Percentiles rank a stretch among this genome's conserved stretches.
Evolutionary conservation across 1,140 invertebrate genomes (phyloP).

Genomic region (Drosophila asahinai): DNA sequence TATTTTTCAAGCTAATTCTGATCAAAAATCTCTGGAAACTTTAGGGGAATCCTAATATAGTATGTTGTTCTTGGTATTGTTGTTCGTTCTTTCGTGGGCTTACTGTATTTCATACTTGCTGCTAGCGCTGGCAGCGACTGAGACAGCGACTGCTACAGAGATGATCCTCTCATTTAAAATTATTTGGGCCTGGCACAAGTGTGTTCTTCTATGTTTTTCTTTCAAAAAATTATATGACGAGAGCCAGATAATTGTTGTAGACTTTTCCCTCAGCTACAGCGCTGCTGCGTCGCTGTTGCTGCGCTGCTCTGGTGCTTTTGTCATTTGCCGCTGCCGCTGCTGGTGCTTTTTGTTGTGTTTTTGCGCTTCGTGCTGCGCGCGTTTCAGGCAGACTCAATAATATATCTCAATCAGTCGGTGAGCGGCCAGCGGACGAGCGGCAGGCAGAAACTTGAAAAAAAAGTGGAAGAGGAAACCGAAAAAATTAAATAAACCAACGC

Average conservation of each 20-base stretch:
- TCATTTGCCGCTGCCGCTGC: slow-evolving; percentile 36
- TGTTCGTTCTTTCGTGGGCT: not conserved
- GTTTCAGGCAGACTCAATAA: slow-evolving; percentile 56
- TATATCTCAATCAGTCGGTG: slow-evolving; percentile 75
- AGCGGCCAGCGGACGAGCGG: slow-evolving; percentile 47
- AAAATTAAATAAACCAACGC: slow-evolving; percentile 39
- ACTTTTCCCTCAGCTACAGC: slow-evolving; percentile 5
- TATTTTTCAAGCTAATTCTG: not conserved
- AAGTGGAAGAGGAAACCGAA: slow-evolving; percentile 18
- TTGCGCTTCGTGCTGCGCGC: slow-evolving; percentile 41
- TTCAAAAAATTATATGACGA: slow-evolving; percentile 45
- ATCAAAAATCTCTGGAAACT: too few relatives aligned
- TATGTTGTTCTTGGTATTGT: not conserved
- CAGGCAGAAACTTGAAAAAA: slow-evolving; percentile 32
- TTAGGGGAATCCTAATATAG: too few relatives aligned
- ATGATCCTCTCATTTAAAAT: slow-evolving; percentile 47
- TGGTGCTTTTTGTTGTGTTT: slow-evolving; percentile 34
- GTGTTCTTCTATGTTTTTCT: slow-evolving; percentile 17
- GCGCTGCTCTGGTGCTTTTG: slow-evolving; percentile 33
- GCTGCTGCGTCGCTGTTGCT: slow-evolving; percentile 7
- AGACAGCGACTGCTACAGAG: slow-evolving; percentile 16
- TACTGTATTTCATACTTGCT: slow-evolving; percentile 7
- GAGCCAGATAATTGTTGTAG: slow-evolving; percentile 32
- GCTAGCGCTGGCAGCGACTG: slow-evolving; percentile 31
- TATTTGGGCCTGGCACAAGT: slow-evolving; percentile 13